These are phyloP conservation scores for Hetaerina americana DNA, from an alignment of 1,140 invertebrate genomes.

Conservation along the genomic window DNA sequence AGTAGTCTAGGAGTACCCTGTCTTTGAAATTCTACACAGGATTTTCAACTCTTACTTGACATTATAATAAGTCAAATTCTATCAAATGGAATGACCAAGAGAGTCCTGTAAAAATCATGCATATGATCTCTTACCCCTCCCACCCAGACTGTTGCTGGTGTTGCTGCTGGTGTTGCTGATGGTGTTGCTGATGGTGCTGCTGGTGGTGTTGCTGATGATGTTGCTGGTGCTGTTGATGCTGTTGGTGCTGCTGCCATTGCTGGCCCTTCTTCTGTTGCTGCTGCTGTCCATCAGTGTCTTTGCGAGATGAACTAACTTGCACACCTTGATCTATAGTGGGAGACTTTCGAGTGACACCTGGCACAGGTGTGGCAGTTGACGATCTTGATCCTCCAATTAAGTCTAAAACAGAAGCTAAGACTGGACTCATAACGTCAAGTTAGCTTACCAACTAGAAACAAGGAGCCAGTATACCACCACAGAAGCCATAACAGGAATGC, in stretches of 20 bases:
- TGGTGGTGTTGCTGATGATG: slow-evolving; percentile 12
- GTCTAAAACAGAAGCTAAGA: slow-evolving; percentile 43
- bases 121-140: neutral
- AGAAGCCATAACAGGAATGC: slow-evolving; percentile 16
- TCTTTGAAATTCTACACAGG: too few relatives aligned
- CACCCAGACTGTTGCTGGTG: slow-evolving; percentile 11
- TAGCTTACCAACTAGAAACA: neutral
- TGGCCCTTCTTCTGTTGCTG: slow-evolving; percentile 25
- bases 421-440: slow-evolving; percentile 4
- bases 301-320: slow-evolving; percentile 38
- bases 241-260: slow-evolving; percentile 23
- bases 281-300: slow-evolving; percentile 11
- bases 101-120: neutral
- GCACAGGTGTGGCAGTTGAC: slow-evolving; percentile 62
- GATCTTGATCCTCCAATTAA: slow-evolving; percentile 56
- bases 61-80: too few relatives aligned
- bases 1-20: too few relatives aligned
- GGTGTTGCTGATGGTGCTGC: slow-evolving; percentile 26
- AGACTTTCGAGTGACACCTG: slow-evolving; percentile 53
- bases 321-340: slow-evolving; percentile 71
- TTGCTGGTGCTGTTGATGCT: slow-evolving; percentile 14
- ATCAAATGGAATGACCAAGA: neutral
- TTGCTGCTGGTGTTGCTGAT: slow-evolving; percentile 22
- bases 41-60: too few relatives aligned
- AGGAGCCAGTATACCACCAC: neutral